Evolutionary conservation across 2,888 invertebrate species (phyloP), one percentile per base, ranked within the genome.

Genomic region (Gortyna flavago): DNA sequence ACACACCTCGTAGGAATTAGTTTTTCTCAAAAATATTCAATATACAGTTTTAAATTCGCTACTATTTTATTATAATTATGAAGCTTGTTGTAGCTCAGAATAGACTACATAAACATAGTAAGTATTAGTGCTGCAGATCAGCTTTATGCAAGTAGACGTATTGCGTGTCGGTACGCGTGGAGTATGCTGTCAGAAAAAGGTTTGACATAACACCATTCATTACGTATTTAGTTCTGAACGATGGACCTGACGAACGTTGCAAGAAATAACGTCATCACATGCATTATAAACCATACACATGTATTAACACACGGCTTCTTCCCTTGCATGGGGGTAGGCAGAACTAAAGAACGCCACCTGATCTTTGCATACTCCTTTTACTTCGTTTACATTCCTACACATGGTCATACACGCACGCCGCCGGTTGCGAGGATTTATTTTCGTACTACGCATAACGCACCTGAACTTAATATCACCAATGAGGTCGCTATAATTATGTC

Each of bases 91-190:
- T 69, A 75, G 73, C 81, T 80, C 65, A 21, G 72, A 86, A 81
- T 84, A 81, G 71, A 84, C 59, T 66, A 61, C 70, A 72, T 65
- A 85, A 70, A 82, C 57, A 71, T 68, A 70, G 65, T 41, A 1
- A 1, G 21, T 35, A 54, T 51, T 65, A 44, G n/a, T 44, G 44
- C 25, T 75, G 59, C 64, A 79, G 54, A 32, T 59, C 44, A 62
- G 41, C 48, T 70, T 44, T 65, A 51, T 59, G 29, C 38, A 67
- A 67, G 66, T 25, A 44, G 38, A 41, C 18, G 51, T 57, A 77
- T 84, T 61, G 75, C 77, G 38, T 79, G 79, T 77, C 57, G 48
- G 65, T 69, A 68, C 44, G 76, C 48, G 35, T 44, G n/a, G 69
- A 67, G n/a, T 71, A 70, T 21, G 57, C 41, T 21, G 21, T 25